phyloP scores from a whole-genome alignment of 2,113 vertebrate genomes.

The Ophiodon elongatus region DNA sequence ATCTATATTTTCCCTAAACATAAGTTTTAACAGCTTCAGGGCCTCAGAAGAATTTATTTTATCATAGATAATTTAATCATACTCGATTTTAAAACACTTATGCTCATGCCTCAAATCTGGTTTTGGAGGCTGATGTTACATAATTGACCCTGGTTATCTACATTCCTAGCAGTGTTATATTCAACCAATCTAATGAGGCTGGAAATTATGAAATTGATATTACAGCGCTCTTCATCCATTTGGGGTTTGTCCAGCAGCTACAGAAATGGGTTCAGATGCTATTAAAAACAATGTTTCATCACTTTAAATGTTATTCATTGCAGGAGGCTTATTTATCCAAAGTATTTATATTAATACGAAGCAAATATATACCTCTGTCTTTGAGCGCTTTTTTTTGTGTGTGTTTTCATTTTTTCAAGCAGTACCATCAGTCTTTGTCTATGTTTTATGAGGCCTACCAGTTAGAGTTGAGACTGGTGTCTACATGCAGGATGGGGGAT shows the following conservation, averaged over 20 bases:
- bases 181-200: not conserved
- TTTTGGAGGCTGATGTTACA: conserved; percentile 13
- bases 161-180: not conserved
- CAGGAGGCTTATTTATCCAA: not conserved
- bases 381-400: not conserved
- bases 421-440: conserved; percentile 35
- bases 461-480: conserved; percentile 43
- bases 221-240: not conserved
- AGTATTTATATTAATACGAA: not conserved
- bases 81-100: conserved; percentile 15
- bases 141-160: not conserved
- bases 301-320: not conserved
- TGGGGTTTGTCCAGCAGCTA: not conserved
- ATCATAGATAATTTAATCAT: not conserved
- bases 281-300: not conserved
- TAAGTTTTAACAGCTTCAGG: not conserved
- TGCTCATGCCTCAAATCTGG: not conserved
- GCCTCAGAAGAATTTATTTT: conserved; percentile 9
- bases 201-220: not conserved
- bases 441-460: conserved; percentile 52
- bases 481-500: conserved; percentile 52
- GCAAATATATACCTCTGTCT: not conserved
- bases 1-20: conserved; percentile 11
- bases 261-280: not conserved
- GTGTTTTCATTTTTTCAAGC: not conserved